phyloP scores from a whole-genome alignment of 2,113 vertebrate species.

The Psittacula cyanocephala region DNA sequence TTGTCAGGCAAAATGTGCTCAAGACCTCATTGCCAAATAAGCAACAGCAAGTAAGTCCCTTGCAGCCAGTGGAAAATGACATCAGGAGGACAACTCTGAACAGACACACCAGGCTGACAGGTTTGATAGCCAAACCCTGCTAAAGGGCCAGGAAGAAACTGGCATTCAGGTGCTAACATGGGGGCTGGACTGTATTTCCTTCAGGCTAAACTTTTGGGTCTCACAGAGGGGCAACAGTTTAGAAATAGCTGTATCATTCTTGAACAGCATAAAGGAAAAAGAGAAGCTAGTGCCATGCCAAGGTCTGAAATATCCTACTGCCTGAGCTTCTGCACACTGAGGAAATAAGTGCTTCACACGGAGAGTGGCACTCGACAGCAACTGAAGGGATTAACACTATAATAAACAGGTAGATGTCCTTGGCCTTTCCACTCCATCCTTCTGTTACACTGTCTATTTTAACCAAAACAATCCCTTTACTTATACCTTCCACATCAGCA shows the following conservation, averaged over 20 bases:
- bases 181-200: neutral
- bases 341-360: neutral
- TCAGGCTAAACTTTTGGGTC: neutral
- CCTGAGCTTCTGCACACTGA: neutral
- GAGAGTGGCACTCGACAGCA: neutral
- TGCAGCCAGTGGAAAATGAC: constrained; percentile 26
- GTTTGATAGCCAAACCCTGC: neutral
- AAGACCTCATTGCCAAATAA: constrained; percentile 63
- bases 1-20: constrained; percentile 74
- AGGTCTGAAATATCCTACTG: constrained; percentile 4
- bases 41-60: constrained; percentile 17
- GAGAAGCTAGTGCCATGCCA: neutral
- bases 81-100: constrained; percentile 22
- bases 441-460: neutral
- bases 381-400: neutral
- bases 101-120: neutral
- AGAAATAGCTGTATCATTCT: constrained; percentile 15
- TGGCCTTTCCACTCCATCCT: constrained; percentile 23
- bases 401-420: constrained; percentile 19
- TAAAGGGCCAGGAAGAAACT: neutral
- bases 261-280: neutral
- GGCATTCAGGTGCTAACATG: neutral
- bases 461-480: constrained; percentile 24
- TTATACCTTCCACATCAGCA: neutral
- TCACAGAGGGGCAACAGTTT: neutral